Evolutionary conservation across 2,113 vertebrate species (phyloP).

Genomic region (Ivindomyrus marchei): DNA sequence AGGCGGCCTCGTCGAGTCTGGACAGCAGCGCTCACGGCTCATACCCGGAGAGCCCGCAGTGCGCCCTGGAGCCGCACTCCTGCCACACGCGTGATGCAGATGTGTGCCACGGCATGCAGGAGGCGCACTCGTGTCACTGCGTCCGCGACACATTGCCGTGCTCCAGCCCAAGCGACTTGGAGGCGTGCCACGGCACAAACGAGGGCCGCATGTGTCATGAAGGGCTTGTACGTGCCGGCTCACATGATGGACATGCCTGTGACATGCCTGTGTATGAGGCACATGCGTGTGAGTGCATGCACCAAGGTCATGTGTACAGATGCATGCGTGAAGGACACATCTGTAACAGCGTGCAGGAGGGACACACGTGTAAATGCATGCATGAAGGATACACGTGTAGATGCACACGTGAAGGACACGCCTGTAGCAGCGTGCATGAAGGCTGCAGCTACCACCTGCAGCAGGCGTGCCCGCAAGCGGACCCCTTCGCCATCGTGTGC

Average conservation of each 20-base stretch:
- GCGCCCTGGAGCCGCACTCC: slow-evolving; percentile 58
- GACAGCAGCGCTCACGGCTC: slow-evolving; percentile 71
- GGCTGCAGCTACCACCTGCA: slow-evolving; percentile 53
- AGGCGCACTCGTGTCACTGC: slow-evolving; percentile 31
- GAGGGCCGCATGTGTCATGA: slow-evolving; percentile 49
- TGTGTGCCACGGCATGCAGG: slow-evolving; percentile 42
- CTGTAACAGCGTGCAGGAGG: slow-evolving; percentile 40
- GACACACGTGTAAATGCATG: slow-evolving; percentile 29
- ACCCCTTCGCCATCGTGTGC: slow-evolving; percentile 44
- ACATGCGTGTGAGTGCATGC: slow-evolving; percentile 55
- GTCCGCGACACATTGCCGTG: slow-evolving; percentile 40
- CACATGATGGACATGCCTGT: slow-evolving; percentile 34
- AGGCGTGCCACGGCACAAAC: slow-evolving; percentile 44
- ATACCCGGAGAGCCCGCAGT: slow-evolving; percentile 70
- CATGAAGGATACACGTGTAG: slow-evolving; percentile 44
- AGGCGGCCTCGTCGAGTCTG: slow-evolving; percentile 74
- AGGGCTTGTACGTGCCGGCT: slow-evolving; percentile 28
- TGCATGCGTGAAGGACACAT: slow-evolving; percentile 31
- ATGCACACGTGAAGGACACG: slow-evolving; percentile 38
- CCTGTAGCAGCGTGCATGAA: slow-evolving; percentile 17
- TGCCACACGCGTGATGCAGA: slow-evolving; percentile 39
- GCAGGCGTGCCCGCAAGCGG: slow-evolving; percentile 63
- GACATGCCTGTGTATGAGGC: slow-evolving; percentile 41
- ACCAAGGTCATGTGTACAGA: slow-evolving; percentile 27
- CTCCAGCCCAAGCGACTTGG: slow-evolving; percentile 25